Percentiles rank a stretch among this genome's conserved stretches.
These are phyloP conservation scores for Drosophila willistoni DNA, from an alignment of 1,140 invertebrate genomes.

Conservation along the genomic window DNA sequence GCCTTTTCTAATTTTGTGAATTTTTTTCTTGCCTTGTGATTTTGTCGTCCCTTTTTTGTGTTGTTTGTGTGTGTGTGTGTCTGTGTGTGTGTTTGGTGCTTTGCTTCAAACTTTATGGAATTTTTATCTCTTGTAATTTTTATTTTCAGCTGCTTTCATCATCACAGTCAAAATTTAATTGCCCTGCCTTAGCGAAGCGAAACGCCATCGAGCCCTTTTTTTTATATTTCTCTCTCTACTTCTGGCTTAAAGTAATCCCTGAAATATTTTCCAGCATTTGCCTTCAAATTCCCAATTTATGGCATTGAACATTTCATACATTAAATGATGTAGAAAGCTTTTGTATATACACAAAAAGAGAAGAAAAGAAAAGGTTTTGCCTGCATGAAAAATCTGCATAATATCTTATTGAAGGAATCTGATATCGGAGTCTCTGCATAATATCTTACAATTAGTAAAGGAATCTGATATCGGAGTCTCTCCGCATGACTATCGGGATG, in stretches of 20 bases:
- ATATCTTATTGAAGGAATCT: too few relatives aligned
- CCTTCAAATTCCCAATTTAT: constrained; percentile 50
- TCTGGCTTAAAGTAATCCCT: constrained; percentile 55
- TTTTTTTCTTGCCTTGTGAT: constrained; percentile 46
- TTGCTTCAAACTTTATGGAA: constrained; percentile 47
- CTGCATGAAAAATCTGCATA: too few relatives aligned
- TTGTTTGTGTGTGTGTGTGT: too few relatives aligned
- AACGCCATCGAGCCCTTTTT: constrained; percentile 29
- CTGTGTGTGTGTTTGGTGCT: constrained; percentile 3
- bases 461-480: too few relatives aligned
- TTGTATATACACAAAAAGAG: background rate
- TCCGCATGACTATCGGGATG: too few relatives aligned
- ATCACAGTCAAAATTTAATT: constrained; percentile 60
- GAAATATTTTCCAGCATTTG: constrained; percentile 47
- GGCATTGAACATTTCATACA: constrained; percentile 6
- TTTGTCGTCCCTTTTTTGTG: constrained; percentile 27
- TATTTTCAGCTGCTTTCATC: constrained; percentile 45
- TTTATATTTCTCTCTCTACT: constrained; percentile 28
- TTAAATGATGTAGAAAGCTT: background rate
- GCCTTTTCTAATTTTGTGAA: constrained; percentile 30
- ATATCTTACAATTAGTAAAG: too few relatives aligned
- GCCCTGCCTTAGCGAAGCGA: constrained; percentile 26
- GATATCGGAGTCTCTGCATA: too few relatives aligned
- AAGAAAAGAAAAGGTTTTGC: background rate
- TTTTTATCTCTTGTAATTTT: constrained; percentile 61